These are phyloP conservation scores for Hydraecia micacea DNA, from an alignment of 2,888 invertebrate genomes.

Conservation along the genomic window DNA sequence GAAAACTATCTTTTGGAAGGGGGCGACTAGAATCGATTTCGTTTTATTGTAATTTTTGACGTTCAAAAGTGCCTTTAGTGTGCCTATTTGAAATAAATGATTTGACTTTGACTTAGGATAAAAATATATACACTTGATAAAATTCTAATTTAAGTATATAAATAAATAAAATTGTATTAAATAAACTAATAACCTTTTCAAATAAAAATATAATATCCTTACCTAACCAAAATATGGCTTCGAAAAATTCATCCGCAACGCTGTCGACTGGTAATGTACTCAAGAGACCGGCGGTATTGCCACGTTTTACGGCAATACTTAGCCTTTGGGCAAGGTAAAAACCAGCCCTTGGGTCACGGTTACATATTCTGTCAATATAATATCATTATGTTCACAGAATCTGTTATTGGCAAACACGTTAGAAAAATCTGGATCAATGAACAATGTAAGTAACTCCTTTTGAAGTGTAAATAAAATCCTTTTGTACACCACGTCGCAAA, in stretches of 20 bases:
- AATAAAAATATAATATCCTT: background rate
- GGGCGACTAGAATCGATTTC: no score
- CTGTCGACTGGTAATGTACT: background rate
- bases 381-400: background rate
- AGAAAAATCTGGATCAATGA: background rate
- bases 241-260: background rate
- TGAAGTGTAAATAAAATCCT: background rate
- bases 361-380: background rate
- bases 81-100: no score
- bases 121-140: no score
- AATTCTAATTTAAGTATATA: no score
- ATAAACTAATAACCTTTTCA: no score
- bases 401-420: background rate
- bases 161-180: background rate
- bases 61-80: no score
- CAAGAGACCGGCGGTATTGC: background rate
- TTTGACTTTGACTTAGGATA: no score
- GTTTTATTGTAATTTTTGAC: no score
- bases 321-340: background rate
- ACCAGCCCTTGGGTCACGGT: background rate
- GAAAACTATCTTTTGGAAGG: no score
- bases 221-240: background rate
- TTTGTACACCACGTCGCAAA: conserved; percentile 3
- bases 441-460: background rate
- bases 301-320: background rate